Conservation (phyloP, 2,113 vertebrate genomes). For the Piaya cayana region DNA sequence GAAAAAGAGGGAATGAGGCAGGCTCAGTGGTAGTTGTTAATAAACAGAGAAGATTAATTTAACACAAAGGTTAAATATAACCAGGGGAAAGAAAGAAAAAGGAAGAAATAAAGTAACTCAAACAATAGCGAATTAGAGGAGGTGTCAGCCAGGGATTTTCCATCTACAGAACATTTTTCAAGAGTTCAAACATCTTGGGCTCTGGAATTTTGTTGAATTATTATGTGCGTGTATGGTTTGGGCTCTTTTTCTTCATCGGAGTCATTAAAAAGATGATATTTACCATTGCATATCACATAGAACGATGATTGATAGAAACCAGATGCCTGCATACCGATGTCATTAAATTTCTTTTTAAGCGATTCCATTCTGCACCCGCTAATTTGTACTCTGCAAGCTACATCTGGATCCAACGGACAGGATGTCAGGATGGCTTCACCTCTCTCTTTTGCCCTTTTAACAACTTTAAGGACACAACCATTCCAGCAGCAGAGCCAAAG, state of each 20-base stretch:
- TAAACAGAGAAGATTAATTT: constrained; percentile 65
- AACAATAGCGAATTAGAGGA: not conserved
- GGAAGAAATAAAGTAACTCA: constrained; percentile 15
- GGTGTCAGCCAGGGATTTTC: constrained; percentile 30
- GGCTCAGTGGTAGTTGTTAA: not conserved
- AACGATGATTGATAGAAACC: constrained; percentile 59
- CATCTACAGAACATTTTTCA: not conserved
- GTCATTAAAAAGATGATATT: constrained; percentile 46
- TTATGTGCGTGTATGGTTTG: not conserved
- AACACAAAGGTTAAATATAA: constrained; percentile 63
- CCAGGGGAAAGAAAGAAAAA: not conserved
- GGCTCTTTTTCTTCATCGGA: not conserved
- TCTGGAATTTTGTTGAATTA: constrained; percentile 6
- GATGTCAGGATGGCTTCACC: constrained; percentile 41
- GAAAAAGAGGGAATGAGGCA: not conserved
- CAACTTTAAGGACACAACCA: constrained; percentile 35
- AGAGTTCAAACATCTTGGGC: not conserved
- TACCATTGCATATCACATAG: constrained; percentile 27
- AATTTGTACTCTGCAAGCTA: constrained; percentile 28
- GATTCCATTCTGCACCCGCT: constrained; percentile 23
- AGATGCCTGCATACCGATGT: constrained; percentile 59
- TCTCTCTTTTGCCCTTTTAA: constrained; percentile 42
- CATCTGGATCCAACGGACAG: constrained; percentile 48
- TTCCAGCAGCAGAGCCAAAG: constrained; percentile 48
- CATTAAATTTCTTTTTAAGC: constrained; percentile 62